Base-by-base conservation (phyloP, 2,888 invertebrate species). In the Rhaphigaster nebulosa region DNA sequence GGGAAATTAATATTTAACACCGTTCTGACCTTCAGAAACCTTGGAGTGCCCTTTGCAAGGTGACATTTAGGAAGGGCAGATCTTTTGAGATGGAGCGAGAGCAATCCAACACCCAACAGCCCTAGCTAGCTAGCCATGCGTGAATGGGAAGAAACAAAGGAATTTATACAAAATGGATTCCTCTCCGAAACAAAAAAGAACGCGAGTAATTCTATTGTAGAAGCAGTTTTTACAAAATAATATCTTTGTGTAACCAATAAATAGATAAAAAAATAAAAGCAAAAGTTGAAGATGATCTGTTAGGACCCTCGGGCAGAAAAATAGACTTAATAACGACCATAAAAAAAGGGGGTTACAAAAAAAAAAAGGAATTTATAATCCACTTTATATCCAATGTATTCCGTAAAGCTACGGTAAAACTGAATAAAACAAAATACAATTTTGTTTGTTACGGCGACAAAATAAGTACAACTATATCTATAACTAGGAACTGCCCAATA, bases 11-110 rank as follows among this genome's bases (percentile, higher is more conserved):
- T 65, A 29, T 65, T 65, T n/a, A 29, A 65, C 15, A 65, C 13
- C 29, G 29, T 23, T 12, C 34, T 76, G 38, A 34, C 70, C 70
- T 76, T 76, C 70, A 76, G 38, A 23, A 38, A 23, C 70, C 18
- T 38, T 38, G 34, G 23, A 76, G 23, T 76, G 38, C 70, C 70
- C 70, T 76, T 76, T 76, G 34, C 1, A 38, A 38, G 70, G 1
- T 76, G 70, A 76, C 65, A 76, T 76, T 76, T 76, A 76, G 70
- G n/a, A n/a, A n/a, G n/a, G 38, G 38, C 38, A 76, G 34, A 8
- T 20, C 20, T 38, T 38, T 18, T 15, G 34, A 29, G 60, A 29
- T 65, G 13, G 65, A 29, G 65, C 65, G 65, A 76, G 70, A 38
- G 70, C 70, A 34, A 34, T 38, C 38, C 34, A 38, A 76, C 70